These are phyloP conservation scores for Hemicrepidius hirtus DNA, from an alignment of 2,888 invertebrate species.

Conservation along the genomic window DNA sequence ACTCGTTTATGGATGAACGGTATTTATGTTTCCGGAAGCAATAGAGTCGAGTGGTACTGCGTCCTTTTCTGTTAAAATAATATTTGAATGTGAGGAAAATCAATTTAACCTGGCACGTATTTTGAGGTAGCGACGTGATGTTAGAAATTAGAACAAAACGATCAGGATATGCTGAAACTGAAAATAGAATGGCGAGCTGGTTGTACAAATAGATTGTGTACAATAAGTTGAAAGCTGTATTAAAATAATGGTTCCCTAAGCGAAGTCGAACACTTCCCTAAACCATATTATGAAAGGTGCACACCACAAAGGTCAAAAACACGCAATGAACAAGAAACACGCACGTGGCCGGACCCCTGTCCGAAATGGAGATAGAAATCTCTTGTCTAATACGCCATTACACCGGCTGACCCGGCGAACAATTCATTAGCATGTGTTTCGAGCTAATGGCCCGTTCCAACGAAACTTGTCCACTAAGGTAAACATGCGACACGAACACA, in stretches of 20 bases:
- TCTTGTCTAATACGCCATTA: conserved; percentile 46
- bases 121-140: too few relatives aligned
- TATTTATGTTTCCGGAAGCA: too few relatives aligned
- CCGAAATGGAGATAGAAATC: conserved; percentile 45
- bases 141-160: too few relatives aligned
- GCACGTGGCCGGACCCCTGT: conserved; percentile 41
- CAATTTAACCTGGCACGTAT: too few relatives aligned
- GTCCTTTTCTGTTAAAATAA: too few relatives aligned
- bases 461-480: conserved; percentile 42
- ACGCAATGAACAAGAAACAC: conserved; percentile 44
- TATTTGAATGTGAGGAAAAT: too few relatives aligned
- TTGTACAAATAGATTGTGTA: neutral
- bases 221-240: conserved; percentile 6
- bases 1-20: too few relatives aligned
- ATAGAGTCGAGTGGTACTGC: too few relatives aligned
- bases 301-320: conserved; percentile 44
- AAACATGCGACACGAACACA: conserved; percentile 41
- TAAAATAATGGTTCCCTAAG: conserved; percentile 12
- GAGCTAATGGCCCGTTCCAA: conserved; percentile 44
- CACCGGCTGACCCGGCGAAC: conserved; percentile 46
- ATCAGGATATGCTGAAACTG: neutral
- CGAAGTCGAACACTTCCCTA: conserved; percentile 26
- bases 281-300: conserved; percentile 37
- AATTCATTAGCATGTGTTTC: conserved; percentile 49
- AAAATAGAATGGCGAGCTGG: neutral